Evolutionary conservation across 2,113 vertebrate genomes (phyloP).

Genomic region (Acanthisitta chloris): DNA sequence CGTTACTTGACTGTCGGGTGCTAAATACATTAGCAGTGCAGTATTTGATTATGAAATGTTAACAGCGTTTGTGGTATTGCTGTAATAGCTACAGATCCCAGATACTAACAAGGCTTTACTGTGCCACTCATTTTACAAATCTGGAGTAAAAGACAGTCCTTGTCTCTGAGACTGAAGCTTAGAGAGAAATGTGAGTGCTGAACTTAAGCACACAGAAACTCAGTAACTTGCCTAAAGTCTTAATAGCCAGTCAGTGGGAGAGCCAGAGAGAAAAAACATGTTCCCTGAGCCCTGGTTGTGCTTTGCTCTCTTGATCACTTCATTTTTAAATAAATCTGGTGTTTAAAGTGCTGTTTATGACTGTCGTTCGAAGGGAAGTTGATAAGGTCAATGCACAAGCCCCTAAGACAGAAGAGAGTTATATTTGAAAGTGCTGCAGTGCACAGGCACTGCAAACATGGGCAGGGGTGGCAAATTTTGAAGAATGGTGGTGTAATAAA

Average conservation of each 20-base stretch:
- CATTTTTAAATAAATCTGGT: conserved; percentile 8
- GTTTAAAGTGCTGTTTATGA: conserved; percentile 35
- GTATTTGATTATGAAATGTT: neutral
- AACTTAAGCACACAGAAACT: neutral
- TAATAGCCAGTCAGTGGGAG: neutral
- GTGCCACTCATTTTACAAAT: neutral
- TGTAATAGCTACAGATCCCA: neutral
- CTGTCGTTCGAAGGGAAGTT: neutral
- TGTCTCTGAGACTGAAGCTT: neutral
- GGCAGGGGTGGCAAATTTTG: neutral
- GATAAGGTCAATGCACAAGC: conserved; percentile 51
- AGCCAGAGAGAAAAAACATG: neutral
- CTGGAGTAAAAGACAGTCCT: neutral
- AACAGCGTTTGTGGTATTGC: neutral
- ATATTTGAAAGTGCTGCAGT: neutral
- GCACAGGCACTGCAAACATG: neutral
- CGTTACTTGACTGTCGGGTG: neutral
- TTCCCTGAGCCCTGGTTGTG: neutral
- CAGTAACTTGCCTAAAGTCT: neutral
- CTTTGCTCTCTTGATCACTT: neutral
- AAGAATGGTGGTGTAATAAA: neutral
- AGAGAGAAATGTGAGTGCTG: neutral
- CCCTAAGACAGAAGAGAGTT: neutral
- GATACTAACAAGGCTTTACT: neutral
- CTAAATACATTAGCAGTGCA: neutral